Conservation (phyloP, 1,140 invertebrate genomes). For the Ephestia elutella region DNA sequence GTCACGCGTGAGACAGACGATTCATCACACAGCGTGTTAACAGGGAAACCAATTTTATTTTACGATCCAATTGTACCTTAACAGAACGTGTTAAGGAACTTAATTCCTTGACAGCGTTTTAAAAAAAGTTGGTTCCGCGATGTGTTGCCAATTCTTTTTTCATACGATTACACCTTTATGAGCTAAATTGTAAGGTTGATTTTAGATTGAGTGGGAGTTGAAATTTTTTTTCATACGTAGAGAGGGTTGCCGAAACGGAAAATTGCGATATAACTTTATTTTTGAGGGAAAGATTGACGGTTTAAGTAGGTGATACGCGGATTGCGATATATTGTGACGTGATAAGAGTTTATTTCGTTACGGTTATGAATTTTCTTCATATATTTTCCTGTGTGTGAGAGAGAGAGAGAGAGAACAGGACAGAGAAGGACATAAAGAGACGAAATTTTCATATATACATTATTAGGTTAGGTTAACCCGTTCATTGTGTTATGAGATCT, state of each 20-base stretch:
- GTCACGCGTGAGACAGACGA: constrained; percentile 52
- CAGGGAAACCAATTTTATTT: constrained; percentile 27
- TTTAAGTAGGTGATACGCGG: constrained; percentile 40
- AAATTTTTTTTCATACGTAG: constrained; percentile 35
- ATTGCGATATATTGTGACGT: constrained; percentile 36
- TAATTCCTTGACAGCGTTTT: neutral
- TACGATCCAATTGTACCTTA: neutral
- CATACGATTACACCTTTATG: constrained; percentile 13
- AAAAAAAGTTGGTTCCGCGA: constrained; percentile 14
- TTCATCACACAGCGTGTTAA: constrained; percentile 58
- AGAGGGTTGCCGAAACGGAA: constrained; percentile 54
- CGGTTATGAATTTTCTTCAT: neutral
- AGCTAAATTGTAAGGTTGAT: constrained; percentile 13
- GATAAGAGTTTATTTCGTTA: constrained; percentile 9
- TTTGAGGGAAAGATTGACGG: constrained; percentile 58
- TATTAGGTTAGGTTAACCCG: too few species aligned
- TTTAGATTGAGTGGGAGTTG: neutral
- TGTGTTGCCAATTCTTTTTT: constrained; percentile 28
- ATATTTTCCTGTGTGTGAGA: constrained; percentile 2
- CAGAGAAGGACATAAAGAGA: too few species aligned
- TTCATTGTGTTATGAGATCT: too few species aligned
- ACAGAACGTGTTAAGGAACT: neutral
- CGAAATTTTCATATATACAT: too few species aligned
- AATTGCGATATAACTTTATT: constrained; percentile 69
- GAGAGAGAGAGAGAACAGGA: too few species aligned